Evolutionary conservation across 2,113 vertebrate genomes (phyloP), one percentile per base, ranked within the genome.

Genomic region (Melanerpes formicivorus): DNA sequence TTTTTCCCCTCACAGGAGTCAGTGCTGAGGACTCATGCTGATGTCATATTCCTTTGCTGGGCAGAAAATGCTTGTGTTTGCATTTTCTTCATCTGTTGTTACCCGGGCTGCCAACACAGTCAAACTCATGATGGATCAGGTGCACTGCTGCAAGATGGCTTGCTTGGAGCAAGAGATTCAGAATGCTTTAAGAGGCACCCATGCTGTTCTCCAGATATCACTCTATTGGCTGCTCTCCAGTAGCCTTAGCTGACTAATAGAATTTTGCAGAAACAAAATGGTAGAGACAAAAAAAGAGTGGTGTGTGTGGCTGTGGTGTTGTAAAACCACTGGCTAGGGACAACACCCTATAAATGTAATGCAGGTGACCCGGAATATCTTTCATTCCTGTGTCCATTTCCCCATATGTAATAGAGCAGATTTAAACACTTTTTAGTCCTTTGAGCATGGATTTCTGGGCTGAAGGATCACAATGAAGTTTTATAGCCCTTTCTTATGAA

Each of bases 391-490:
- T 58, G 72, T 71, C 70, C 73, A 67, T 88, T 92, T 92, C 87
- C 87, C 30, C 74, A 18, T 18, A 71, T 3, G n/a, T 84, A 90
- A 87, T 19, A 22, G 44, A 87, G 29, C n/a, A 88, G 54, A 94
- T 89, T 88, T 55, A 70, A 94, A 93, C 65, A 74, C 27, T 65
- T 91, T 88, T 84, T 30, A 89, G 91, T 79, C 80, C 40, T 95
- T 93, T 90, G 82, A 92, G 84, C 42, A 10, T 79, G 78, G 72
- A 73, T 93, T 96, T 95, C 89, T 88, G 90, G 91, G 85, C 84
- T 93, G 93, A 89, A 80, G 84, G 80, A 93, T 87, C 93, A 95
- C 97, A 96, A 91, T 95, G 94, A 97, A 95, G 92, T 95, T 97
- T 96, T 96, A 96, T 64, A 90, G 90, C 80, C 78, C 80, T 80